phyloP scores from a whole-genome alignment of 2,113 vertebrate species.

The Hyla sarda region DNA sequence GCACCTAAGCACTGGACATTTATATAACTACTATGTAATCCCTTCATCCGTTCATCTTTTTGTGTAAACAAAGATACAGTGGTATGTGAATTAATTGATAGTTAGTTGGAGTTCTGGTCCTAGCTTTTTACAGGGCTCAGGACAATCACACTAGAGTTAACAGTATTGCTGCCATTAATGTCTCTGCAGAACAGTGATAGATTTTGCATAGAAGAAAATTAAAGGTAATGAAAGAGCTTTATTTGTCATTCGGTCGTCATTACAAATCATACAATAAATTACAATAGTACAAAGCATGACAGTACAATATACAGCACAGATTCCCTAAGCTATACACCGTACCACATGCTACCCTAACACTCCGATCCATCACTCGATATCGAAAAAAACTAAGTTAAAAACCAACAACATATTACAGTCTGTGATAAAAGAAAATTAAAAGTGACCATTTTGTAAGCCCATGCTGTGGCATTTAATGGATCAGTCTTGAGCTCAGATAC shows the following conservation, averaged over 20 bases:
- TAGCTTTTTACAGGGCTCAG: background rate
- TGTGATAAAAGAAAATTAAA: background rate
- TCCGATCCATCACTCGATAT: too few species aligned
- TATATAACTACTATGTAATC: background rate
- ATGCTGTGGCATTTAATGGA: constrained; percentile 9
- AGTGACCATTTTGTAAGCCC: background rate
- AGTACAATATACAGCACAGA: too few species aligned
- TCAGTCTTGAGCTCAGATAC: background rate
- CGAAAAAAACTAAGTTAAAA: too few species aligned
- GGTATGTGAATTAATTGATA: background rate
- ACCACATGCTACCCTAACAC: too few species aligned
- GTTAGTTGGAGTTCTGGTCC: background rate
- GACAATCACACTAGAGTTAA: background rate
- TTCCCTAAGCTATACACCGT: too few species aligned
- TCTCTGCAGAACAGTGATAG: background rate
- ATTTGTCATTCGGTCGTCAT: too few species aligned
- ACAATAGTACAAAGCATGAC: too few species aligned
- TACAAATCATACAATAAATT: too few species aligned
- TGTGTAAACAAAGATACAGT: background rate
- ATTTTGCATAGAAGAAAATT: background rate
- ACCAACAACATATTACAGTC: too few species aligned
- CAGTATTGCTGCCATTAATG: background rate
- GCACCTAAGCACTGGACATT: too few species aligned
- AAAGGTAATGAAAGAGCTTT: too few species aligned
- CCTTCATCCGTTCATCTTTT: background rate